Evolutionary conservation across 2,888 invertebrate species (phyloP), one percentile per base, ranked within the genome.

Genomic region (Malthinus seriepunctatus): DNA sequence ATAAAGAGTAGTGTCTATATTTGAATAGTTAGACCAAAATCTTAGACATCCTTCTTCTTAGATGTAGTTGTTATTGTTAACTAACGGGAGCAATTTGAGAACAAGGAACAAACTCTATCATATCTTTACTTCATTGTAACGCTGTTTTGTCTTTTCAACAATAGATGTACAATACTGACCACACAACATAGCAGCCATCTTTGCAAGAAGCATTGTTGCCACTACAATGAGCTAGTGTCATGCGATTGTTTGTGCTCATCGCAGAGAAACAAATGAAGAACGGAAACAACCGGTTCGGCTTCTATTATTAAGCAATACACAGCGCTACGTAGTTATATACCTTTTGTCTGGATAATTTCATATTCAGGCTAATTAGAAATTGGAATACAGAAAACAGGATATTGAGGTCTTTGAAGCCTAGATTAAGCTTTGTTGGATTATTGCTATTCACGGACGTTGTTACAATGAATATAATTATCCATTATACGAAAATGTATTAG

Each of bases 231-330:
- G 71, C 70, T 69, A 69, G 72, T 73, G 73, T 73, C 72, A 69
- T 72, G 73, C 70, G 69, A 74, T 74, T 74, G 74, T 74, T 73
- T 73, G 73, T 70, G 72, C 70, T 71, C 74, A 73, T 73, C 74
- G 72, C 69, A 71, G 67, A 73, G 72, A 73, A 73, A 73, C 73
- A 72, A 73, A 74, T 73, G 74, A 74, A 74, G 74, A 73, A 74
- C 74, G 74, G 74, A 74, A 74, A 73, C 73, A 71, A 72, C 70
- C 71, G 71, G 72, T 73, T 73, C 72, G 72, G 70, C 71, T 72
- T 66, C 73, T 68, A 73, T 73, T 73, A 73, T 73, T 69, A 70
- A 69, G 70, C 72, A 70, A 71, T 73, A 71, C 63, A 68, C 66
- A 63, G 68, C 60, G 65, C 66, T 65, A 65, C 67, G 64, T 65